Percentiles rank a stretch among this genome's conserved stretches.
phyloP scores from a whole-genome alignment of 2,888 invertebrate species.

The Chironomus tentans region DNA sequence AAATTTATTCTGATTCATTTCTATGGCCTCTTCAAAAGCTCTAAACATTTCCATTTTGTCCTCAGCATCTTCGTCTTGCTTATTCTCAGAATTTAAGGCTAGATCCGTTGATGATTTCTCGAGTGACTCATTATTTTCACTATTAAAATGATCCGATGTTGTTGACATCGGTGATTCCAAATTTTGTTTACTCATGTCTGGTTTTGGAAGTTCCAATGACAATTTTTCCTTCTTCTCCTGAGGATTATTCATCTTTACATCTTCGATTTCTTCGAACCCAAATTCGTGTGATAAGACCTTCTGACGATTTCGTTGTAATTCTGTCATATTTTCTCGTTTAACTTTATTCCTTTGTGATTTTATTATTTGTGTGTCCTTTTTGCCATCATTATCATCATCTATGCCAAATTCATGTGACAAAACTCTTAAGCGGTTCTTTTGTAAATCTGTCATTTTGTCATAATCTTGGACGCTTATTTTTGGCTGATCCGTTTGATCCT shows the following conservation, averaged over 20 bases:
- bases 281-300: constrained; percentile 37
- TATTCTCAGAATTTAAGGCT: not conserved
- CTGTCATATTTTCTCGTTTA: constrained; percentile 32
- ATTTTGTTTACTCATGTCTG: constrained; percentile 30
- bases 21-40: constrained; percentile 17
- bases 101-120: not conserved
- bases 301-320: constrained; percentile 39
- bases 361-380: not conserved
- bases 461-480: constrained; percentile 19
- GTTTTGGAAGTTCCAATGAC: constrained; percentile 28
- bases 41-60: constrained; percentile 4
- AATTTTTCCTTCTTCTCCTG: not conserved
- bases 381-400: not conserved
- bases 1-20: not conserved
- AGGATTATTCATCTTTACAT: not conserved
- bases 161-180: constrained; percentile 34
- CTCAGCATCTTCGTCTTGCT: not conserved
- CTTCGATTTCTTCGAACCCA: not conserved
- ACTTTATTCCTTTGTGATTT: not conserved
- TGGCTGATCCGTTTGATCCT: not conserved
- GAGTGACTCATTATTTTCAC: constrained; percentile 7
- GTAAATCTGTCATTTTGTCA: constrained; percentile 35
- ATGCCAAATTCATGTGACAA: constrained; percentile 34
- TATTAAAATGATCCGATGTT: constrained; percentile 31
- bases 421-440: constrained; percentile 39